These are phyloP conservation scores for Hippocampus comes DNA, from an alignment of 2,113 vertebrate genomes.

Conservation along the genomic window DNA sequence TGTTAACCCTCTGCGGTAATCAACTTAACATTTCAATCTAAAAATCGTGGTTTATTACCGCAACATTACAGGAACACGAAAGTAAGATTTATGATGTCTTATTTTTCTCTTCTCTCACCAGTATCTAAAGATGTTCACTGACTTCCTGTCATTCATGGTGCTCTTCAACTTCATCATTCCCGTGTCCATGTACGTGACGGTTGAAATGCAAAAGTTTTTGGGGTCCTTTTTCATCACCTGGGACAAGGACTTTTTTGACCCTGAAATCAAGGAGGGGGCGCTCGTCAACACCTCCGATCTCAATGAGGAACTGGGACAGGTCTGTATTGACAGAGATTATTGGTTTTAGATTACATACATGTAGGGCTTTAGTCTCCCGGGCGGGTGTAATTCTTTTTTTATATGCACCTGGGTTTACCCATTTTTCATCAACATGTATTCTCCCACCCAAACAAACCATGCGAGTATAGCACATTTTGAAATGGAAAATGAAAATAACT, in stretches of 20 bases:
- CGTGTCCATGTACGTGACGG: slow-evolving; percentile 98
- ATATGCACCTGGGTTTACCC: too few species aligned
- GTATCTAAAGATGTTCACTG: slow-evolving; percentile 95
- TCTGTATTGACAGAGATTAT: slow-evolving; percentile 41
- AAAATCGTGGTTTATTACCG: background rate
- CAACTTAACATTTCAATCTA: background rate
- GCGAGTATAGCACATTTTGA: too few species aligned
- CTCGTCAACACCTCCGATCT: slow-evolving; percentile 98
- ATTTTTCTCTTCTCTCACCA: slow-evolving; percentile 47
- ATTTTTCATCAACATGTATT: too few species aligned
- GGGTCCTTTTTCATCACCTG: slow-evolving; percentile 97
- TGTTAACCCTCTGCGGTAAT: slow-evolving; percentile 17
- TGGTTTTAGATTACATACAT: background rate
- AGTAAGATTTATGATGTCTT: background rate
- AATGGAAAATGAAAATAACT: too few species aligned
- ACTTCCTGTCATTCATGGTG: slow-evolving; percentile 98
- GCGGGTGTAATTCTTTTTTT: too few species aligned
- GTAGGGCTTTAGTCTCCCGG: too few species aligned
- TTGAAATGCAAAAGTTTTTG: slow-evolving; percentile 99
- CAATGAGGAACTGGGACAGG: slow-evolving; percentile 97
- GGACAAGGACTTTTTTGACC: slow-evolving; percentile 95
- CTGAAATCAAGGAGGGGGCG: slow-evolving; percentile 88
- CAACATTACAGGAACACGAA: background rate
- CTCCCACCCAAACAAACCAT: too few species aligned
- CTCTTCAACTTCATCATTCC: slow-evolving; percentile 99